These are phyloP conservation scores for Pammene aurita DNA, from an alignment of 2,888 invertebrate species.

Conservation along the genomic window DNA sequence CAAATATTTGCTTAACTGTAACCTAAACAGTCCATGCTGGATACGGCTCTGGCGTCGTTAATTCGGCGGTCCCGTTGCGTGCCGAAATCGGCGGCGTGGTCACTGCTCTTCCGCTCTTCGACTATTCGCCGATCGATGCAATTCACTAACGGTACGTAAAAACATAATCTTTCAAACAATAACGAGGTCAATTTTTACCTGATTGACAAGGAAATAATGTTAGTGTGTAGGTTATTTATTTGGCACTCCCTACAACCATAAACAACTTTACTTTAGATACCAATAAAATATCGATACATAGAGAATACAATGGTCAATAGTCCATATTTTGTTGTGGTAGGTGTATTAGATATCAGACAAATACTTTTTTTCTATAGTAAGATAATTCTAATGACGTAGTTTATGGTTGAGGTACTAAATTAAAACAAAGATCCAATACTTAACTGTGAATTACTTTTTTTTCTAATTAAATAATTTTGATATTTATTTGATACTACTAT, in stretches of 20 bases:
- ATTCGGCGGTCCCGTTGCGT: conserved; percentile 76
- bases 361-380: too few relatives aligned
- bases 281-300: background rate
- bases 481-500: too few relatives aligned
- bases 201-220: background rate
- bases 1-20: background rate
- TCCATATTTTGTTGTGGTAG: too few relatives aligned
- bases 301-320: too few relatives aligned
- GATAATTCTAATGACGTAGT: too few relatives aligned
- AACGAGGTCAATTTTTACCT: conserved; percentile 2
- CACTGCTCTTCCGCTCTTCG: conserved; percentile 77
- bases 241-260: too few relatives aligned
- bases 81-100: conserved; percentile 73
- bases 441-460: too few relatives aligned
- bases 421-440: too few relatives aligned
- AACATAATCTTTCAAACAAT: conserved; percentile 35
- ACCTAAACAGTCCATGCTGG: background rate
- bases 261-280: background rate
- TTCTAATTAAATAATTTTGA: too few relatives aligned
- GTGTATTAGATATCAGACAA: too few relatives aligned
- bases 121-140: conserved; percentile 43
- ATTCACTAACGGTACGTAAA: conserved; percentile 27
- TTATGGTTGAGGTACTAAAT: too few relatives aligned
- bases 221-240: background rate
- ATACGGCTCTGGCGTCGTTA: conserved; percentile 52